Base-by-base conservation (phyloP, 2,113 vertebrate genomes). In the Pyrgilauda ruficollis region DNA sequence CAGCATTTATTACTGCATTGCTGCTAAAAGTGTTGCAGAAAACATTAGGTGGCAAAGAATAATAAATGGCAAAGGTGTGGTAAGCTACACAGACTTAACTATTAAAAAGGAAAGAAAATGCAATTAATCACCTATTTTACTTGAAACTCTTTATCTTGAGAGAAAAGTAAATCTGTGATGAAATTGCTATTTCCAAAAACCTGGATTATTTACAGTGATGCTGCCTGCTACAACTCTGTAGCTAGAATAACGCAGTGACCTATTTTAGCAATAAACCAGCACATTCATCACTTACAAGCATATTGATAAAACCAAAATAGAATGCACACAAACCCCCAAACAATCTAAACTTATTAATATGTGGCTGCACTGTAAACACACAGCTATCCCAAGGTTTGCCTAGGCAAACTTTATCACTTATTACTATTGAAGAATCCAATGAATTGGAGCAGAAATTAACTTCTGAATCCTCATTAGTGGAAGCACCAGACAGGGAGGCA, bases 241-340 rank as follows among this genome's bases (percentile, higher is more conserved):
- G 70, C 92, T 46, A 58, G 73, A 94, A 95, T 67, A 94, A 93
- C 0, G 22, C 12, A 20, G 89, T 95, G 96, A 97, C 95, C 96
- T 75, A 94, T 69, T 96, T 96, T 77, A 89, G 84, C 35, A 84
- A 81, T 11, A 90, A 86, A 94, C 1, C 83, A 92, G 91, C 86
- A 84, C 56, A 52, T 74, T 70, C 70, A 33, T 24, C 85, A 43
- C 46, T 30, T 55, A 52, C 15, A 47, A 87, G 58, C 58, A 91
- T 9, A 73, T 31, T 62, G 75, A 62, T 33, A 59, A 76, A 93
- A 86, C 1, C 41, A 64, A 93, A 72, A 39, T 0, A 63, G 64
- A 77, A 67, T 8, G 30, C 13, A 55, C 33, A 63, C 18, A 77
- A 74, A 7, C 0, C 2, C 43, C 30, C n/a, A 26, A 10, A 56